These are phyloP conservation scores for Bergia sp. DNA, from an alignment of 92 coral and sea anemone genomes.

Conservation along the genomic window DNA sequence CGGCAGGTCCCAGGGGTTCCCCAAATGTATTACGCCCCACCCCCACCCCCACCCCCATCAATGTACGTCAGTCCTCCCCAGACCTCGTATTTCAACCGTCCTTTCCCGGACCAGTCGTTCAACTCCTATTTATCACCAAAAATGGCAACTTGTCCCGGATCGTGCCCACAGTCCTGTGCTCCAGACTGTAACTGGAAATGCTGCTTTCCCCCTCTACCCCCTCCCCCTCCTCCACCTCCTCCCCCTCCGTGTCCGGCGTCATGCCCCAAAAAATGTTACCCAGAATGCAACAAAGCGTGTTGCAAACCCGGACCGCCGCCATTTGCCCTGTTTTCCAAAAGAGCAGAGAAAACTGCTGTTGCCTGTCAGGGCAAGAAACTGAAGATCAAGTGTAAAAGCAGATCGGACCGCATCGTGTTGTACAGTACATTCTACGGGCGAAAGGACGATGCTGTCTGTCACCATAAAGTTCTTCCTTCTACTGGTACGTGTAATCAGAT, in stretches of 20 bases:
- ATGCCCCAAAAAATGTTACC: constrained; percentile 75
- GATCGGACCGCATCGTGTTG: constrained; percentile 83
- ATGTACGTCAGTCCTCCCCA: not conserved
- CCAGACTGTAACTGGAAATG: constrained; percentile 57
- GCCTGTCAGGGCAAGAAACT: constrained; percentile 91
- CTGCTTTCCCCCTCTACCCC: constrained; percentile 45
- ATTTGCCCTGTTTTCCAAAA: constrained; percentile 69
- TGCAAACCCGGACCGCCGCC: constrained; percentile 89
- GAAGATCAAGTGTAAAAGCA: constrained; percentile 78
- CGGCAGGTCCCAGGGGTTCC: no score
- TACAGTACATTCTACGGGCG: constrained; percentile 95
- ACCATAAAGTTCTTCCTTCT: constrained; percentile 88
- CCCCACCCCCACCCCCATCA: constrained; percentile 20
- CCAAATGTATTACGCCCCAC: constrained; percentile 27
- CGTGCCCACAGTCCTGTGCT: constrained; percentile 59
- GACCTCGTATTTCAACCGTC: not conserved
- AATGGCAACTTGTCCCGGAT: constrained; percentile 53
- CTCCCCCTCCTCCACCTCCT: constrained; percentile 61
- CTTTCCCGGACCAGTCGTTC: not conserved
- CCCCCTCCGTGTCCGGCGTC: constrained; percentile 78
- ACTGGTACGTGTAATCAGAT: constrained; percentile 4
- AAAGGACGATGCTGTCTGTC: constrained; percentile 74
- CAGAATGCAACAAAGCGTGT: constrained; percentile 63
- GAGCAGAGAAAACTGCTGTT: constrained; percentile 67
- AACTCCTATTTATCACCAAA: not conserved